Percentiles rank a stretch among this genome's conserved stretches.
These are phyloP conservation scores for Diadegma fenestrale DNA, from an alignment of 2,888 invertebrate genomes.

Conservation along the genomic window DNA sequence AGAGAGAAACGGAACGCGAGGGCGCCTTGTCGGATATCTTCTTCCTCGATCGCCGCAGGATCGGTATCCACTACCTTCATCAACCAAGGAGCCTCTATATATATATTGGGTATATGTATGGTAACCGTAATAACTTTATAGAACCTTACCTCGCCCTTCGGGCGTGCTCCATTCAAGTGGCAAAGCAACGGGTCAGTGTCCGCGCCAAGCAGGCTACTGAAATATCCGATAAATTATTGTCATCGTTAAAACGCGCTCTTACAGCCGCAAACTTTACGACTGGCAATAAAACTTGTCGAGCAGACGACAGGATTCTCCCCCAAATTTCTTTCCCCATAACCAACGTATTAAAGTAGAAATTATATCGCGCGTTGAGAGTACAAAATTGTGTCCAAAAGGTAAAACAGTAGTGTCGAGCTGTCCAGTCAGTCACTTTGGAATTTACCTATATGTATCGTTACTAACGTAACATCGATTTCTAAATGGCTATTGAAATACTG, in stretches of 20 bases:
- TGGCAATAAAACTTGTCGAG: slow-evolving; percentile 71
- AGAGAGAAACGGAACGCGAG: slow-evolving; percentile 34
- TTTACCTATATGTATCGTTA: slow-evolving; percentile 30
- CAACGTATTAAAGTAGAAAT: background rate
- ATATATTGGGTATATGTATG: slow-evolving; percentile 6
- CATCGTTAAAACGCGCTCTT: slow-evolving; percentile 76
- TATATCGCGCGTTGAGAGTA: background rate
- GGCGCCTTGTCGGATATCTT: slow-evolving; percentile 73
- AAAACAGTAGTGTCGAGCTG: background rate
- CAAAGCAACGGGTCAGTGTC: slow-evolving; percentile 74
- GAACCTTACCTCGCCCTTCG: slow-evolving; percentile 53
- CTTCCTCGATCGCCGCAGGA: slow-evolving; percentile 74
- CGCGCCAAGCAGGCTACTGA: slow-evolving; percentile 74
- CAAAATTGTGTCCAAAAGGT: slow-evolving; percentile 13
- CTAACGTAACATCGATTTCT: slow-evolving; percentile 18
- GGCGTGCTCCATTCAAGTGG: slow-evolving; percentile 60
- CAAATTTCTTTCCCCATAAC: slow-evolving; percentile 71
- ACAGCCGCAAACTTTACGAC: slow-evolving; percentile 74
- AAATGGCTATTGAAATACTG: slow-evolving; percentile 13
- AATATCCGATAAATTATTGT: slow-evolving; percentile 80
- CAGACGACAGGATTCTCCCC: slow-evolving; percentile 65
- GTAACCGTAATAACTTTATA: slow-evolving; percentile 45
- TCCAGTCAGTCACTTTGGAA: background rate
- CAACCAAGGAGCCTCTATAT: slow-evolving; percentile 50
- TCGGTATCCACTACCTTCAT: slow-evolving; percentile 62